Percentiles rank a stretch among this genome's conserved stretches.
These are phyloP conservation scores for Chloroceryle amazona DNA, from an alignment of 2,797 vertebrate species.

Conservation along the genomic window DNA sequence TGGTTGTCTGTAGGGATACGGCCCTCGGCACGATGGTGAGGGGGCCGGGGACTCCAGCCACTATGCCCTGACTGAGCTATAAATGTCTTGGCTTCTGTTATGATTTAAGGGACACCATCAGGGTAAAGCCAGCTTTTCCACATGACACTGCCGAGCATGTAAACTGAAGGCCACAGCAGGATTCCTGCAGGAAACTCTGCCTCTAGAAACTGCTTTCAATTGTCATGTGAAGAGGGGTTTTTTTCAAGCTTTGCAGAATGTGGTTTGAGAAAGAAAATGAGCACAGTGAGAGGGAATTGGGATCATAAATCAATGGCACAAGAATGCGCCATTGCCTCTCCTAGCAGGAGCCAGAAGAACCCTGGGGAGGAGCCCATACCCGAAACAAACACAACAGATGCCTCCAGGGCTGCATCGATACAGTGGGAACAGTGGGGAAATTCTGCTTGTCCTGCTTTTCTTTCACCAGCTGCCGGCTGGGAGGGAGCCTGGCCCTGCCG, in stretches of 20 bases:
- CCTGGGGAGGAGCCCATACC: not conserved
- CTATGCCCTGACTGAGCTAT: not conserved
- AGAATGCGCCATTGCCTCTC: not conserved
- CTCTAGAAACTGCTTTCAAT: not conserved
- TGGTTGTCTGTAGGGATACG: not conserved
- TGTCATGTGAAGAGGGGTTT: not conserved
- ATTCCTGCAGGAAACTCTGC: not conserved
- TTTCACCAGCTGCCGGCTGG: not conserved
- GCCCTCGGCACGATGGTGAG: not conserved
- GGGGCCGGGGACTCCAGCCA: not conserved
- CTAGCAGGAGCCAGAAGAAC: not conserved
- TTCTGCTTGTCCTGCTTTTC: not conserved
- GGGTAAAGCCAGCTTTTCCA: slow-evolving; percentile 1
- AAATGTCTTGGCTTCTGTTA: not conserved
- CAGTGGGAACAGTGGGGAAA: not conserved
- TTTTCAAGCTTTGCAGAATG: not conserved
- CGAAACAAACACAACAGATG: not conserved
- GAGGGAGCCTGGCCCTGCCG: not conserved
- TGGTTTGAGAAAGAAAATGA: not conserved
- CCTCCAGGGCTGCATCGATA: not conserved
- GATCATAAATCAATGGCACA: not conserved
- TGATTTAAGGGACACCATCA: not conserved
- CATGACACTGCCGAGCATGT: not conserved
- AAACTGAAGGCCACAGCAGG: not conserved
- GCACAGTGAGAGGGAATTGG: not conserved